Conservation (phyloP, 2,888 invertebrate species). For the Sympetrum striolatum region DNA sequence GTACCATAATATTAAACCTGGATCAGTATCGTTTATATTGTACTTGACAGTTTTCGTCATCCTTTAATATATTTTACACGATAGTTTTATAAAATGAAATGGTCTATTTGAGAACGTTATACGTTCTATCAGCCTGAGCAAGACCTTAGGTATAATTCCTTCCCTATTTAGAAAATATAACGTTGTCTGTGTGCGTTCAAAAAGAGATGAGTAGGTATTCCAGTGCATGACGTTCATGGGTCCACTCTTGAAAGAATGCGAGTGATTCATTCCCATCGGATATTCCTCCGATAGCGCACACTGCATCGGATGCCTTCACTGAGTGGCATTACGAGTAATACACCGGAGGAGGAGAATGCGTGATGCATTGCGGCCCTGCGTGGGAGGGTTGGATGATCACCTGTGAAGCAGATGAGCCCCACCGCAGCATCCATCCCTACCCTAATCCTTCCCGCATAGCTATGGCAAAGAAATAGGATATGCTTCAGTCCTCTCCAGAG, state of each 20-base stretch:
- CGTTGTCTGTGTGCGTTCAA: neutral
- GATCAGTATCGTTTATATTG: too few relatives aligned
- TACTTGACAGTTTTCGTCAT: too few relatives aligned
- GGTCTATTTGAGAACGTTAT: too few relatives aligned
- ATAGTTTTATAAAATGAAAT: too few relatives aligned
- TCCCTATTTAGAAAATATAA: neutral
- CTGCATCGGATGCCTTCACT: neutral
- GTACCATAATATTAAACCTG: too few relatives aligned
- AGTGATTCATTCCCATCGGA: neutral
- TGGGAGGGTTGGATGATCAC: neutral
- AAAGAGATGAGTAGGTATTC: neutral
- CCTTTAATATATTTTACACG: too few relatives aligned
- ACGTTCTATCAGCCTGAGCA: too few relatives aligned
- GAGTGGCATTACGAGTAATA: neutral
- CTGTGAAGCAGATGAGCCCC: neutral
- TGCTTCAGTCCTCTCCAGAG: too few relatives aligned
- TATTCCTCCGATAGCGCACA: neutral
- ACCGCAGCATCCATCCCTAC: neutral
- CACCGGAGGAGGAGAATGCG: neutral
- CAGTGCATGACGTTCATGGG: neutral
- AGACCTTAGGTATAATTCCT: too few relatives aligned
- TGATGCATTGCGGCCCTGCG: neutral
- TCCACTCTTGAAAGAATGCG: neutral
- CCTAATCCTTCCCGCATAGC: neutral
- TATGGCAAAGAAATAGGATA: neutral